Base-by-base conservation (phyloP, 2,888 invertebrate genomes). In the Hanleya hanleyi region DNA sequence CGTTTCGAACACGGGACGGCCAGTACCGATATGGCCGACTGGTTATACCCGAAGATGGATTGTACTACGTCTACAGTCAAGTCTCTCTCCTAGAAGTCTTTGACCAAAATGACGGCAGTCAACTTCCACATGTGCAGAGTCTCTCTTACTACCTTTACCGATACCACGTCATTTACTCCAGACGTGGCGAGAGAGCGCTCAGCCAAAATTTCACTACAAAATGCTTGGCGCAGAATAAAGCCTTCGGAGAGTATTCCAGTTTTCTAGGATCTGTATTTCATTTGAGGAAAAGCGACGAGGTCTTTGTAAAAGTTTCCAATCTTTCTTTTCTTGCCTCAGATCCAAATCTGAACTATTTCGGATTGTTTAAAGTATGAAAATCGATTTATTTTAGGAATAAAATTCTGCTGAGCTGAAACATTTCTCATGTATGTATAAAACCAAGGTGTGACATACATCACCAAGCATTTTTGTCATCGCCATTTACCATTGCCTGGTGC, bases 221-320 rank as follows among this genome's bases (percentile, higher is more conserved):
- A 68, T 86, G 86, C 73, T 84, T 83, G 81, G 84, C 82, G 0
- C 78, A 82, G 64, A 84, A 83, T 68, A 84, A 84, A 72, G 78
- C 82, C 2, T 86, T 85, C 70, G 86, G 85, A 1, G 86, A 87
- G 72, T 86, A 86, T 75, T 84, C 84, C n/a, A 86, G 86, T 71
- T 85, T 86, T 71, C 69, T 87, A n/a, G 87, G 86, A 1, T 86
- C 86, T 38, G 81, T 86, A n/a, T 85, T 87, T 76, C 78, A 85
- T 68, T 77, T 87, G 22, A 72, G 86, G n/a, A 80, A 81, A 35
- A 81, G 83, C 0, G 87, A 87, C 65, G 87, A 87, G 75, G 75
- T 87, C 0, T 86, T 84, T 72, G 85, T 87, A 26, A 86, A 87
- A 71, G 86, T 87, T 33, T 87, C 87, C 32, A 86, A 87, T 72